Evolutionary conservation across 2,797 vertebrate species (phyloP), one percentile per base, ranked within the genome.

Genomic region (Microctenopoma stevenorrisi): DNA sequence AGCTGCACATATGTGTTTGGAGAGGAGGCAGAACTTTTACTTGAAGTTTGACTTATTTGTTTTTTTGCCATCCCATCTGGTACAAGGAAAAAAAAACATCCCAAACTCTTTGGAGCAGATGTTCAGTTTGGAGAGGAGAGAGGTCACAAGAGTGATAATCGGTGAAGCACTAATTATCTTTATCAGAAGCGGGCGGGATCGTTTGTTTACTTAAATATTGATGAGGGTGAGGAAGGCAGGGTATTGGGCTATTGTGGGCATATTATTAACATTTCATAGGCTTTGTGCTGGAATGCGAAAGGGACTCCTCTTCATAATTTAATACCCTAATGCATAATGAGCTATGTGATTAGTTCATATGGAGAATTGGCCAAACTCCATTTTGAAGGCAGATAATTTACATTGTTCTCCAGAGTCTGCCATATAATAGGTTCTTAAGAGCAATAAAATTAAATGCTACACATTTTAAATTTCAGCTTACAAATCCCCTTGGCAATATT

Each of bases 141-240:
- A 95, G 95, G 96, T 96, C 95, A 96, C 94, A 90, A 93, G 95
- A 95, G 95, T 95, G 94, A 96, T 95, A 94, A 95, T 94, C 93
- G 94, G 92, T 91, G 91, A 93, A 95, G 96, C 95, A 94, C 95
- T 98, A 98, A 98, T 98, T 98, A 97, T 97, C 96, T 95, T 96
- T 96, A 96, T 97, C 96, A 97, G 98, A 97, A 95, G 94, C 96
- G 91, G 95, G 94, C 92, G 43, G 94, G 95, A 96, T 97, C 93
- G 97, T 99, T 97, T 99, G 97, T 98, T 98, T 97, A 98, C 96
- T 98, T 97, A 97, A 98, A 98, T 98, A 98, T 99, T 99, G 96
- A 98, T 98, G 96, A 98, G 96, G 94, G 90, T 89, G 94, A 96
- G 95, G 92, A 92, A 95, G 94, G 95, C 95, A 94, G 93, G 94